Evolutionary conservation across 2,797 vertebrate genomes (phyloP).

Genomic region (Synaphobranchus kaupii): DNA sequence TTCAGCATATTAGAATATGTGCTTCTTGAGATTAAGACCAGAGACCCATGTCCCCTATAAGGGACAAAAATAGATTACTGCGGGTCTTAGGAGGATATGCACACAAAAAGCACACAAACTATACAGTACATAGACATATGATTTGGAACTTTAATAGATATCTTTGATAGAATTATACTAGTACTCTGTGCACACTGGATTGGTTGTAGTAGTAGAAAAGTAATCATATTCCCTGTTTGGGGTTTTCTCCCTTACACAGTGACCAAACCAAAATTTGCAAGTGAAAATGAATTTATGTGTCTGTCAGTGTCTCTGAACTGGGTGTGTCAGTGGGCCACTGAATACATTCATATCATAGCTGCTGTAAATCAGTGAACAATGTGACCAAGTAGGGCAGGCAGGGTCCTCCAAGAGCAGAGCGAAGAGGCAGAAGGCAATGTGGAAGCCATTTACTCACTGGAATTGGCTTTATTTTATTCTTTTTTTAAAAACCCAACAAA

Average conservation of each 20-base stretch:
- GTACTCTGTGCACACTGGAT: too few species aligned
- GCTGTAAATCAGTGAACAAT: background rate
- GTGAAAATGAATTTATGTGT: background rate
- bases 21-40: too few species aligned
- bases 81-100: too few species aligned
- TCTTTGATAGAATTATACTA: too few species aligned
- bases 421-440: background rate
- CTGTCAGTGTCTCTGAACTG: background rate
- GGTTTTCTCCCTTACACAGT: background rate
- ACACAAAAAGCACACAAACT: too few species aligned
- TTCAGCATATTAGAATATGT: too few species aligned
- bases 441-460: background rate
- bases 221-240: background rate
- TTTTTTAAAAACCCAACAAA: background rate
- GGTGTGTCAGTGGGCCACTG: background rate
- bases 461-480: background rate
- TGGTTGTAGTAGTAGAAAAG: background rate
- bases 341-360: background rate
- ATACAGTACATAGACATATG: too few species aligned
- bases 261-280: background rate
- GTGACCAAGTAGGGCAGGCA: background rate
- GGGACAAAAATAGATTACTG: too few species aligned
- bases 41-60: too few species aligned
- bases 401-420: background rate
- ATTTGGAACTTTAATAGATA: too few species aligned